phyloP scores from a whole-genome alignment of 2,797 vertebrate genomes.

The Sebastes cheni region DNA sequence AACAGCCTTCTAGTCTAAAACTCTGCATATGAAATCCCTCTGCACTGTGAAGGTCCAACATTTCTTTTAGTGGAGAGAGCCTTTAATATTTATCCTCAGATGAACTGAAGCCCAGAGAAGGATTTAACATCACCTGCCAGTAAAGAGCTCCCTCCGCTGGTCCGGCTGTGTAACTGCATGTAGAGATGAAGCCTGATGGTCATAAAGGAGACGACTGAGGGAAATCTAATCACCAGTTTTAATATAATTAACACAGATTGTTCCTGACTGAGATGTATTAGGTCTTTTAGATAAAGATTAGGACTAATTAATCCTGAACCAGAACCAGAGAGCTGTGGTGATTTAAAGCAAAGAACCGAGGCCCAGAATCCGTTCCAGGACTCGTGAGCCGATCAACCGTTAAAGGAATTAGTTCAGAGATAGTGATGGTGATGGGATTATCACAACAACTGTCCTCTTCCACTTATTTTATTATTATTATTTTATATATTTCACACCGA shows the following conservation, averaged over 20 bases:
- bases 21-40: neutral
- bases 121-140: neutral
- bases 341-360: constrained; percentile 29
- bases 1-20: neutral
- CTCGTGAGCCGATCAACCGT: constrained; percentile 3
- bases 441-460: constrained; percentile 29
- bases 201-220: constrained; percentile 12
- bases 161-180: neutral
- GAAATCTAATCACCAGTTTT: constrained; percentile 45
- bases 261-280: constrained; percentile 31
- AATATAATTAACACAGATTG: constrained; percentile 52
- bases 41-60: neutral
- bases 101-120: neutral
- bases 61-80: neutral
- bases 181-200: neutral
- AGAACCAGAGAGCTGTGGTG: constrained; percentile 30
- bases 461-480: neutral
- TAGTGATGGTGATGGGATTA: constrained; percentile 31
- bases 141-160: constrained; percentile 49
- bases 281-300: constrained; percentile 37
- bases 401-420: constrained; percentile 30
- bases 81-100: neutral
- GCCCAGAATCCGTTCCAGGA: constrained; percentile 11
- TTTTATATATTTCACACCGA: neutral
- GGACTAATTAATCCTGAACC: constrained; percentile 40